Percentiles rank a stretch among this genome's conserved stretches.
phyloP scores from a whole-genome alignment of 2,113 vertebrate species.

The Girardinichthys multiradiatus region DNA sequence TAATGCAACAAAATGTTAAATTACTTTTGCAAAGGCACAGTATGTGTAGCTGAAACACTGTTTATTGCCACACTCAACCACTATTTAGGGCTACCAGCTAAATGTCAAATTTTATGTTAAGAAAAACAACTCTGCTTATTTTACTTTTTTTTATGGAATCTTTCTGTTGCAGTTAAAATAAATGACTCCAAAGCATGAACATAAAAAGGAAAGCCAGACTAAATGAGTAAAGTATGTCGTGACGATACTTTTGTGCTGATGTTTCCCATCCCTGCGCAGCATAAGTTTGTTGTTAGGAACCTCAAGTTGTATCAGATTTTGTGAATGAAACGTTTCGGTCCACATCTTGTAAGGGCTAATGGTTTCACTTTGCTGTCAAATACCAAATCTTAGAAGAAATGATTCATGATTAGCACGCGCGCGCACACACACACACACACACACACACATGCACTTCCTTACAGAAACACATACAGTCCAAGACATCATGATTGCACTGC shows the following conservation, averaged over 20 bases:
- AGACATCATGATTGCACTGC: conserved; percentile 41
- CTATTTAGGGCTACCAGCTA: not conserved
- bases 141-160: conserved; percentile 1
- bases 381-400: conserved; percentile 31
- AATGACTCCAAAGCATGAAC: conserved; percentile 20
- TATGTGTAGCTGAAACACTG: not conserved
- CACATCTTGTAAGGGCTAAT: conserved; percentile 40
- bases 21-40: not conserved
- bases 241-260: not conserved
- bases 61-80: not conserved
- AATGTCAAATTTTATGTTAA: not conserved
- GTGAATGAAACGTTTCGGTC: conserved; percentile 40
- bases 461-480: conserved; percentile 13
- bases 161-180: conserved; percentile 14
- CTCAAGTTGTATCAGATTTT: conserved; percentile 28
- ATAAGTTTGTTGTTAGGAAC: conserved; percentile 23
- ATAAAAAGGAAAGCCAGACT: conserved; percentile 4
- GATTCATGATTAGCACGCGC: conserved; percentile 31
- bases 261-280: conserved; percentile 11
- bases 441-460: conserved; percentile 15
- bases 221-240: conserved; percentile 33
- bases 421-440: conserved; percentile 4
- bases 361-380: conserved; percentile 47
- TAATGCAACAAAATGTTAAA: not conserved
- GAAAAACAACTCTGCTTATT: conserved; percentile 9